A percentile compares a stretch with the other conserved stretches of the same genome.
Conservation (phyloP, 37 sponge, comb jelly and placozoan genomes). For the Spongilla lacustris region DNA sequence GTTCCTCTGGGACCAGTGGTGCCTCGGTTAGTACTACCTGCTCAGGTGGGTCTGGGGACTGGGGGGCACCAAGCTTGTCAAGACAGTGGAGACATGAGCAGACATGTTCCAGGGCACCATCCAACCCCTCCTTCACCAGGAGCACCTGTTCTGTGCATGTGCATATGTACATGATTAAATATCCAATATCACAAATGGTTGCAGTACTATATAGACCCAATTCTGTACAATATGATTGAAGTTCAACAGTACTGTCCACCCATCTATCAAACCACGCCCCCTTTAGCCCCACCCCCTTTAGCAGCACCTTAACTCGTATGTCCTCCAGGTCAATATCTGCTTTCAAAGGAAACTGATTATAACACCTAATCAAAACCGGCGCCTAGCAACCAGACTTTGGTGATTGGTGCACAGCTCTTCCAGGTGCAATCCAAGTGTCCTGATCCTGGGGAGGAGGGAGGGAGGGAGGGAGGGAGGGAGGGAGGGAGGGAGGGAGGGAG, state of each 20-base stretch:
- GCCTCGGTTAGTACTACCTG: no score
- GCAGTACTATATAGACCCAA: no score
- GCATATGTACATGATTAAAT: neutral
- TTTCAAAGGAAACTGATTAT: neutral
- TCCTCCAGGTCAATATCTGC: neutral
- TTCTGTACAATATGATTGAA: no score
- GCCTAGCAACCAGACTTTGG: neutral
- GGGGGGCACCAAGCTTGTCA: neutral
- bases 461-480: neutral
- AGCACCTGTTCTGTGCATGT: constrained; percentile 3
- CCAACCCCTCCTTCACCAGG: neutral
- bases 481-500: neutral
- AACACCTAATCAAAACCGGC: neutral
- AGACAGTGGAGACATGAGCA: neutral
- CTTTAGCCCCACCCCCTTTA: neutral
- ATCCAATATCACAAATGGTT: neutral
- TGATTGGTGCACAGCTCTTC: neutral
- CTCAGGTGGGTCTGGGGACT: no score
- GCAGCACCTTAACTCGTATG: neutral
- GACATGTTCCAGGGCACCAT: neutral
- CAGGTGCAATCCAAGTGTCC: neutral
- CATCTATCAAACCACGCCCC: no score
- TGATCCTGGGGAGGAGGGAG: neutral
- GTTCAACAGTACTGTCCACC: no score
- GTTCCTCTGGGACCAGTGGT: neutral